phyloP scores from a whole-genome alignment of 2,113 vertebrate genomes.

The Elaphurus davidianus region DNA sequence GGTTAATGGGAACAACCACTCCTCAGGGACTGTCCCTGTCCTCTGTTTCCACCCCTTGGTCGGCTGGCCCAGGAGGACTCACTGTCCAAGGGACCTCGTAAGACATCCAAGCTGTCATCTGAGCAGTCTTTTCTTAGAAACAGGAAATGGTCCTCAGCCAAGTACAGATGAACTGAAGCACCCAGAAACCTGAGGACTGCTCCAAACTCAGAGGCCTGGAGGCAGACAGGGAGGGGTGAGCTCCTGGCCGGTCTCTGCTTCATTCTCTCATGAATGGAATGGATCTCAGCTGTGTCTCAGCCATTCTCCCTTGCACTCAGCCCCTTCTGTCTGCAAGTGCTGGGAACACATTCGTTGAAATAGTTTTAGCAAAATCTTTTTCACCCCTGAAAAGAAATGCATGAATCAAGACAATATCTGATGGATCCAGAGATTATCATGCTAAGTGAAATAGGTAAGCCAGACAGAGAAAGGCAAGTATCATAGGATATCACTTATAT shows the following conservation, averaged over 20 bases:
- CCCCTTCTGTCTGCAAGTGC: not conserved
- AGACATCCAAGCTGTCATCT: constrained; percentile 47
- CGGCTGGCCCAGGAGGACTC: not conserved
- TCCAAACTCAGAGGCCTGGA: constrained; percentile 2
- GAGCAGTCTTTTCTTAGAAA: constrained; percentile 74
- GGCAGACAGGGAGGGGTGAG: constrained; percentile 8
- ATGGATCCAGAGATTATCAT: not conserved
- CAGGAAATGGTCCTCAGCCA: constrained; percentile 65
- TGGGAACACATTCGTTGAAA: not conserved
- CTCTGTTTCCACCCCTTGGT: not conserved
- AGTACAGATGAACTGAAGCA: constrained; percentile 55
- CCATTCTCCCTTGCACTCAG: not conserved
- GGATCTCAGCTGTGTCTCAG: constrained; percentile 12
- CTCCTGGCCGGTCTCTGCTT: not conserved
- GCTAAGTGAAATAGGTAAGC: not conserved
- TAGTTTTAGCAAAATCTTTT: not conserved
- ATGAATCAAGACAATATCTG: not conserved
- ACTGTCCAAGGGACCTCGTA: constrained; percentile 1
- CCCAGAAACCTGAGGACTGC: constrained; percentile 30
- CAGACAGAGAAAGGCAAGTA: not conserved
- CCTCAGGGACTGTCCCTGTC: not conserved
- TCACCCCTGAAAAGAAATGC: not conserved
- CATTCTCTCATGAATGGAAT: not conserved
- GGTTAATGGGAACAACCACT: not conserved
- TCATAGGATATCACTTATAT: not conserved